These are phyloP conservation scores for Ypsolopha sequella DNA, from an alignment of 2,888 invertebrate species.

Conservation along the genomic window DNA sequence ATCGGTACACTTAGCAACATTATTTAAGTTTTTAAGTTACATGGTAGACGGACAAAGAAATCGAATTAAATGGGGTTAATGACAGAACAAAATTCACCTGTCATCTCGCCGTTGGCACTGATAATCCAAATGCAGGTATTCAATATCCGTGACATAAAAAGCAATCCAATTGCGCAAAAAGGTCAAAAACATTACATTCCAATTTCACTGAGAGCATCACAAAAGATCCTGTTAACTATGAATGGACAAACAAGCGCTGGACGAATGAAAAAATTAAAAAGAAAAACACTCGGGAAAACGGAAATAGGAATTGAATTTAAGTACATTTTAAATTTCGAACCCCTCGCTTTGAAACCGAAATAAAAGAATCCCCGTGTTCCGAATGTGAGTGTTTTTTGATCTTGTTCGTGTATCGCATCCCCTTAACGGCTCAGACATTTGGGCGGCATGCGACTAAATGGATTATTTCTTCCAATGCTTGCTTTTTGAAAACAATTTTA, in stretches of 20 bases:
- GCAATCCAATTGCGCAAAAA: too few relatives aligned
- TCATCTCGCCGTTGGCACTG: too few relatives aligned
- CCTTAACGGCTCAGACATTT: conserved; percentile 56
- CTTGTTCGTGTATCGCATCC: conserved; percentile 49
- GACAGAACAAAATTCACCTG: too few relatives aligned
- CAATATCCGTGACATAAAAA: too few relatives aligned
- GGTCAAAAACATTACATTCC: background rate
- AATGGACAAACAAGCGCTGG: conserved; percentile 11
- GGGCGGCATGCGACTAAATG: conserved; percentile 63
- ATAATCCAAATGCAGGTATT: too few relatives aligned
- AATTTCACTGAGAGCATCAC: background rate
- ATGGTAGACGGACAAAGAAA: too few relatives aligned
- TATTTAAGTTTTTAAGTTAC: too few relatives aligned
- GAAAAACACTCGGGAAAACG: conserved; percentile 48
- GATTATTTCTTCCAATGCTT: conserved; percentile 66
- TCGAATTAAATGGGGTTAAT: too few relatives aligned
- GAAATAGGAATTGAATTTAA: conserved; percentile 67
- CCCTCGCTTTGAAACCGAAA: conserved; percentile 57
- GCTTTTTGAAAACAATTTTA: conserved; percentile 50
- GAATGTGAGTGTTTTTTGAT: conserved; percentile 59
- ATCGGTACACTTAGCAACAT: too few relatives aligned
- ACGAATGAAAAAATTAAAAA: conserved; percentile 60
- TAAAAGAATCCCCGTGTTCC: conserved; percentile 55
- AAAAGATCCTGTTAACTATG: background rate
- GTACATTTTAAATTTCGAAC: conserved; percentile 63